These are phyloP conservation scores for Pithys albifrons DNA, from an alignment of 2,113 vertebrate genomes.

Conservation along the genomic window DNA sequence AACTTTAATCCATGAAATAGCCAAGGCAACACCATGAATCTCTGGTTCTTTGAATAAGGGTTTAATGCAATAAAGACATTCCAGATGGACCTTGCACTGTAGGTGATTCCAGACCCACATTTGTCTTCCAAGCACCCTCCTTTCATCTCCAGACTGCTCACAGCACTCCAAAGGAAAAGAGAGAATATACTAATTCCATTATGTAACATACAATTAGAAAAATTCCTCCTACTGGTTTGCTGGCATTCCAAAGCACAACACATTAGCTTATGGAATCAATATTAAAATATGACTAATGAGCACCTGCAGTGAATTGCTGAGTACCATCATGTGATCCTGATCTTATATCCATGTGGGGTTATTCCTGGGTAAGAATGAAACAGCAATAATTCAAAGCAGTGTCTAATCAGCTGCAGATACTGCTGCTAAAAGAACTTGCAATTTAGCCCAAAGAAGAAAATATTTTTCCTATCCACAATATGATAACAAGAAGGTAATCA, in stretches of 20 bases:
- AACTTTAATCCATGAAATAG: conserved; percentile 19
- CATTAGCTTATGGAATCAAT: not conserved
- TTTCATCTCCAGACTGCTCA: conserved; percentile 3
- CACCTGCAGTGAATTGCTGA: not conserved
- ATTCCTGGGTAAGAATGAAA: not conserved
- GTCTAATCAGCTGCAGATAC: not conserved
- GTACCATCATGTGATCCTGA: not conserved
- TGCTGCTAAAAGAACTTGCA: not conserved
- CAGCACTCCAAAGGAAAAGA: not conserved
- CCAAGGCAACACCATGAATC: not conserved
- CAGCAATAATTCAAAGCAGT: not conserved
- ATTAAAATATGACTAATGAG: not conserved
- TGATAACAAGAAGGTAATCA: not conserved
- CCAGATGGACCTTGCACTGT: not conserved
- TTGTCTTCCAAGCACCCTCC: not conserved
- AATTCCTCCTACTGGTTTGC: not conserved
- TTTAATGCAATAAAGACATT: not conserved
- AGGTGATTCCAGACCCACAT: not conserved
- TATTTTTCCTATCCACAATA: not conserved
- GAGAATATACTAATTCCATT: not conserved
- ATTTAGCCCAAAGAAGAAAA: not conserved
- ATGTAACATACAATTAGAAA: not conserved
- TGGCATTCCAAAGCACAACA: not conserved
- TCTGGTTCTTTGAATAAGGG: not conserved
- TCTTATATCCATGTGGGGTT: not conserved